Conservation (phyloP, 35 echinoderm and acorn worm species). For the Stichopus chloronotus region DNA sequence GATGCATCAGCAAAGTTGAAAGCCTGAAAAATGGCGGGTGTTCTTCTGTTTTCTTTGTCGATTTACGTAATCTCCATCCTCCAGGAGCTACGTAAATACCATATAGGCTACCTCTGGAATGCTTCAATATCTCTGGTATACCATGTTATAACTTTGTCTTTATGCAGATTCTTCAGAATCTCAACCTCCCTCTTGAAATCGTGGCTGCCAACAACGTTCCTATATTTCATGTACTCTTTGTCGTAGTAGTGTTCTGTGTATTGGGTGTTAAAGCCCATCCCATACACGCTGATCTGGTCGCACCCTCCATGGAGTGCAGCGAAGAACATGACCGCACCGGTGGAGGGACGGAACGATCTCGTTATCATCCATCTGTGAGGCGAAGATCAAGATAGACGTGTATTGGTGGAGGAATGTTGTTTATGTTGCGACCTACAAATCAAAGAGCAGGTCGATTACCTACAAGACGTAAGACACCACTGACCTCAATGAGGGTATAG, state of each 20-base stretch:
- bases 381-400: neutral
- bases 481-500: too few species aligned
- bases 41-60: too few species aligned
- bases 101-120: neutral
- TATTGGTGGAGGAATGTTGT: neutral
- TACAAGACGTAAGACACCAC: neutral
- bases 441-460: neutral
- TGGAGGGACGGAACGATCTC: slow-evolving; percentile 84
- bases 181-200: slow-evolving; percentile 80
- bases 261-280: slow-evolving; percentile 82
- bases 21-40: too few species aligned
- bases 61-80: too few species aligned
- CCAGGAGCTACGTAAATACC: neutral
- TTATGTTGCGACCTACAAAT: neutral
- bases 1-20: too few species aligned
- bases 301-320: slow-evolving; percentile 88
- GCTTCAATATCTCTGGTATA: slow-evolving; percentile 83
- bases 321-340: slow-evolving; percentile 88
- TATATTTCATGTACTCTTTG: slow-evolving; percentile 60
- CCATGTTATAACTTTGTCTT: slow-evolving; percentile 76
- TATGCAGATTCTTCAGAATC: slow-evolving; percentile 68
- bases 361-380: slow-evolving; percentile 82
- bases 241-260: slow-evolving; percentile 96
- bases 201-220: slow-evolving; percentile 73
- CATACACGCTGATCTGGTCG: slow-evolving; percentile 83